Conservation (phyloP, 2,797 vertebrate species). For the Falco biarmicus region DNA sequence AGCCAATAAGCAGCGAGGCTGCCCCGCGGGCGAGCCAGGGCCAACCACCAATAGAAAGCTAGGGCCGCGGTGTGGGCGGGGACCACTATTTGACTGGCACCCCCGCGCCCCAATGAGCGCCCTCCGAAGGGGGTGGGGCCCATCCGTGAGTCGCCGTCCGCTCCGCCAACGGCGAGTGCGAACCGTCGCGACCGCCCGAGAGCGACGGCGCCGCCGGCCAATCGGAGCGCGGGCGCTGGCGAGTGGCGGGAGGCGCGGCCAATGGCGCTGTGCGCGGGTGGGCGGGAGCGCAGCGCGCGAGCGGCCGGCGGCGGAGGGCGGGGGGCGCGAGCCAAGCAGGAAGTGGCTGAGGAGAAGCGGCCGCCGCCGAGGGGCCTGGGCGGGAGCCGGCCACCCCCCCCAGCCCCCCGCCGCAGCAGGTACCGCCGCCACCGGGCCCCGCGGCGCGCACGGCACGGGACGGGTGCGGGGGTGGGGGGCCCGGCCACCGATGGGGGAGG, state of each 20-base stretch:
- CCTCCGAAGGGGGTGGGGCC: fast-evolving
- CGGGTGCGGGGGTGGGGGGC: too few relatives aligned
- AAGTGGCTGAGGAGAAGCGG: slow-evolving; percentile 29
- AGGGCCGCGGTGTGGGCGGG: fast-evolving
- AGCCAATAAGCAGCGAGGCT: not conserved
- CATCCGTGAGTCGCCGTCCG: fast-evolving
- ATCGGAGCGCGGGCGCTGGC: fast-evolving
- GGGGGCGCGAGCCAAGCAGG: slow-evolving; percentile 30
- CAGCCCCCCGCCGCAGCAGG: not conserved
- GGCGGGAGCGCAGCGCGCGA: not conserved
- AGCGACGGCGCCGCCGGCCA: fast-evolving
- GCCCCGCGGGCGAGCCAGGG: fast-evolving
- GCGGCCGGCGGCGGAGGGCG: not conserved
- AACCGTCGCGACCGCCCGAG: fast-evolving
- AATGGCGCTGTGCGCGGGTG: fast-evolving
- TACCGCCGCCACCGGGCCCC: not conserved
- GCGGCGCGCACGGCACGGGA: too few relatives aligned
- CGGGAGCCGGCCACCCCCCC: not conserved
- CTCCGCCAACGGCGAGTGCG: not conserved
- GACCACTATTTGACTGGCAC: fast-evolving
- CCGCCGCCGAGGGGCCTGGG: not conserved
- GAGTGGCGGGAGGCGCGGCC: fast-evolving
- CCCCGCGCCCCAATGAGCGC: fast-evolving
- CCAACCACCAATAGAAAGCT: fast-evolving
- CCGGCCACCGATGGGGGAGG: not conserved